Conservation (phyloP, 2,797 vertebrate genomes). For the Remorina albescens region DNA sequence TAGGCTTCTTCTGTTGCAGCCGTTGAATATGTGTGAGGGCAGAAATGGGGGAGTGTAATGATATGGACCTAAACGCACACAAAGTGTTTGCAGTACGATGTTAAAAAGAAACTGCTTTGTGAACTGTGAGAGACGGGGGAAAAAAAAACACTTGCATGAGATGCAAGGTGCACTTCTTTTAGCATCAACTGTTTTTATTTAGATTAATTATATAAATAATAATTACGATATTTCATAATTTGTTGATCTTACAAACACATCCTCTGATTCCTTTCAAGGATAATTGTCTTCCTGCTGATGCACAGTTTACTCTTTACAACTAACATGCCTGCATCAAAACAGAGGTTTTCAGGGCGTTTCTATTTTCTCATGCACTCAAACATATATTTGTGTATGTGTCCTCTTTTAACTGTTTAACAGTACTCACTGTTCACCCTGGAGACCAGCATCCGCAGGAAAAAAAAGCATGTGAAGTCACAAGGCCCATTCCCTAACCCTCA, state of each 20-base stretch:
- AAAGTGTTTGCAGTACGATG: constrained; percentile 40
- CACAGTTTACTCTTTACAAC: too few relatives aligned
- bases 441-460: constrained; percentile 63
- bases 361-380: constrained; percentile 4
- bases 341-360: too few relatives aligned
- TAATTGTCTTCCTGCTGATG: constrained; percentile 6
- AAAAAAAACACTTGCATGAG: too few relatives aligned
- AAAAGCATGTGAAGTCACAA: constrained; percentile 71
- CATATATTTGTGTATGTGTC: constrained; percentile 15
- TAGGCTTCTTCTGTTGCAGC: not conserved
- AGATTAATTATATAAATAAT: too few relatives aligned
- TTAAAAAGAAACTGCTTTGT: constrained; percentile 4
- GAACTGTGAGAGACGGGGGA: constrained; percentile 7
- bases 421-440: constrained; percentile 58
- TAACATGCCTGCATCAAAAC: not conserved
- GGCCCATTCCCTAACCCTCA: constrained; percentile 70
- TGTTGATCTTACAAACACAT: not conserved
- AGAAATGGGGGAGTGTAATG: constrained; percentile 24
- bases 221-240: too few relatives aligned
- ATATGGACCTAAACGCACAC: constrained; percentile 34
- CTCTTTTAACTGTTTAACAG: constrained; percentile 49
- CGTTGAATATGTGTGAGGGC: constrained; percentile 34
- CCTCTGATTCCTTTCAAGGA: not conserved
- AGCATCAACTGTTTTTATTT: not conserved
- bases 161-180: too few relatives aligned